Base-by-base conservation (phyloP, 2,888 invertebrate genomes). In the Dicyrtoma fusca region DNA sequence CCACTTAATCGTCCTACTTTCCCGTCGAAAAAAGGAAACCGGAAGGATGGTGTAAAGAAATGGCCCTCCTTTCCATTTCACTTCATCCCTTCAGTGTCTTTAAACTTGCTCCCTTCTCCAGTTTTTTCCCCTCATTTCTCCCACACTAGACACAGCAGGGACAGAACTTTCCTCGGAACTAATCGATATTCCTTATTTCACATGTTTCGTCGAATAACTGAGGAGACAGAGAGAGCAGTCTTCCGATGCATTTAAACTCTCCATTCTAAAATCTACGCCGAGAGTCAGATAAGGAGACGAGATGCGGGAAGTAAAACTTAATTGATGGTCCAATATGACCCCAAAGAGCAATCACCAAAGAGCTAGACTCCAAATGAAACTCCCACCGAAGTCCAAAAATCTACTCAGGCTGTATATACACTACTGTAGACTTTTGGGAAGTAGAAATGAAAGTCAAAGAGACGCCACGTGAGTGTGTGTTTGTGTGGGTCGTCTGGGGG, bases 41-140 rank as follows among this genome's bases (percentile, higher is more conserved):
- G 57, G 57, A 57, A 57, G 57, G 57, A 57, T 57, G 26, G 26
- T 11, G 23, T 25, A 14, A n/a, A 57, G 25, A 57, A 57, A 57
- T 57, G 23, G 23, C 23, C 23, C 26, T 57, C 14, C 23, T 57
- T 57, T 57, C 57, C 23, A 34, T 34, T 5, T 34, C 34, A 3
- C 34, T 34, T 8, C 34, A 34, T 34, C 34, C 34, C 34, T 34
- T 5, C 34, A 34, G 34, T 34, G 34, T 34, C 34, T 34, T 34
- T 34, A 34, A 23, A 57, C 57, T 26, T 25, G 21, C 23, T 57
- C 25, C n/a, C n/a, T n/a, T n/a, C 49, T 49, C 49, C 11, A 6
- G 34, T 5, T 34, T 34, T 34, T 8, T 34, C 57, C 5, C 21
- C 25, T 11, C 25, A 57, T 5, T 8, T 34, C 34, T n/a, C 34